These are phyloP conservation scores for Leptoclinus maculatus DNA, from an alignment of 2,797 vertebrate genomes.

Conservation along the genomic window DNA sequence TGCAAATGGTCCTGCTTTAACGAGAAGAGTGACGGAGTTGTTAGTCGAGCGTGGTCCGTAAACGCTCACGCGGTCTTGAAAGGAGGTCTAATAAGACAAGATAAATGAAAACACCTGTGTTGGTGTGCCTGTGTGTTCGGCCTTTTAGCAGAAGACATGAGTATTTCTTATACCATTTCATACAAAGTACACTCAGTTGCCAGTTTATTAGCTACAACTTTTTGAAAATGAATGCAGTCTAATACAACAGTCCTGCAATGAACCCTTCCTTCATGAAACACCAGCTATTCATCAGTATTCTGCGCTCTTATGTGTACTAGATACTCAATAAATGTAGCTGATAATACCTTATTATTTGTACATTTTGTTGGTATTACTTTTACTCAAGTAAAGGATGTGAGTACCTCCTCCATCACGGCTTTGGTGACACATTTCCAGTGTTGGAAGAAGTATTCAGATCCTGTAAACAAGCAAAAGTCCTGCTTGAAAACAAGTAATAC, in stretches of 20 bases:
- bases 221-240: no score
- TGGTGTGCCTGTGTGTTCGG: background rate
- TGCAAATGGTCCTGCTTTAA: background rate
- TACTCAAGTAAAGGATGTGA: background rate
- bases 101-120: slow-evolving; percentile 3
- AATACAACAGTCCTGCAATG: background rate
- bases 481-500: background rate
- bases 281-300: background rate
- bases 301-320: background rate
- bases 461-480: background rate
- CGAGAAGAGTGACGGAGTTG: background rate
- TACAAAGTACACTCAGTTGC: no score
- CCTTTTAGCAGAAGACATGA: background rate
- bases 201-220: no score
- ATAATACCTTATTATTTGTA: slow-evolving; percentile 1
- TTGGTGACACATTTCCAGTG: background rate
- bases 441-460: background rate
- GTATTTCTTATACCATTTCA: background rate
- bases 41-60: background rate
- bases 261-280: background rate
- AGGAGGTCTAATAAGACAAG: background rate
- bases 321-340: background rate
- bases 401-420: background rate
- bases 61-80: background rate
- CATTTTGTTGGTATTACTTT: background rate